Evolutionary conservation across 2,113 vertebrate species (phyloP), one percentile per base, ranked within the genome.

Genomic region (Equus quagga): DNA sequence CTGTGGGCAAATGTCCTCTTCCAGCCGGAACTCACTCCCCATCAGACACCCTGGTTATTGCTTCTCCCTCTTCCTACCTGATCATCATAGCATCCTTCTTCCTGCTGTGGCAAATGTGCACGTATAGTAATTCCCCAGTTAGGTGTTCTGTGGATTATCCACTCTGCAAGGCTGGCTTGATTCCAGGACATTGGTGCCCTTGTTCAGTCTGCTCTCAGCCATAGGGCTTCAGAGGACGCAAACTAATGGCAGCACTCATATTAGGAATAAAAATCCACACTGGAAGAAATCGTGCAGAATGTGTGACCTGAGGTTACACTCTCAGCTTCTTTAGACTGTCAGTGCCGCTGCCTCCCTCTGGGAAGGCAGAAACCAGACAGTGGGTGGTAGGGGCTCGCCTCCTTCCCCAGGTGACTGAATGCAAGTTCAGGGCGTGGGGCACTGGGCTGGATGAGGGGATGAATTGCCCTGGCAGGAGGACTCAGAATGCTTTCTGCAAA

Each of bases 101-200:
- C 46, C 44, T 14, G 3, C n/a, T 8, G 6, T 12, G n/a, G 54
- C n/a, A 28, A 41, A 12, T 13, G 19, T 15, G 33, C 46, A 4
- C 19, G 0, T 0, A 10, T 0, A 0, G 85, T 5, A 26, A 56
- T 51, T 36, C 33, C 54, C 36, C 46, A 2, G 5, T 23, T 46
- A 5, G 0, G 3, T 31, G 69, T 64, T 73, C 69, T 90, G 62
- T 64, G 15, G 70, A 17, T n/a, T 80, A 58, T 60, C 36, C 15
- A 19, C 72, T 85, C 72, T 65, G 51, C 33, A n/a, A n/a, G 94
- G 46, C 8, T 75, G 65, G 17, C 67, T 69, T 60, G 89, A 33
- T 41, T 80, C 65, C 2, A 46, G n/a, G 70, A 70, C 12, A 11
- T 0, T 12, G 51, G 31, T 3, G 7, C 33, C 83, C 54, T 73